Evolutionary conservation across 2,888 invertebrate species (phyloP), one percentile per base, ranked within the genome.

Genomic region (Platycheirus albimanus): DNA sequence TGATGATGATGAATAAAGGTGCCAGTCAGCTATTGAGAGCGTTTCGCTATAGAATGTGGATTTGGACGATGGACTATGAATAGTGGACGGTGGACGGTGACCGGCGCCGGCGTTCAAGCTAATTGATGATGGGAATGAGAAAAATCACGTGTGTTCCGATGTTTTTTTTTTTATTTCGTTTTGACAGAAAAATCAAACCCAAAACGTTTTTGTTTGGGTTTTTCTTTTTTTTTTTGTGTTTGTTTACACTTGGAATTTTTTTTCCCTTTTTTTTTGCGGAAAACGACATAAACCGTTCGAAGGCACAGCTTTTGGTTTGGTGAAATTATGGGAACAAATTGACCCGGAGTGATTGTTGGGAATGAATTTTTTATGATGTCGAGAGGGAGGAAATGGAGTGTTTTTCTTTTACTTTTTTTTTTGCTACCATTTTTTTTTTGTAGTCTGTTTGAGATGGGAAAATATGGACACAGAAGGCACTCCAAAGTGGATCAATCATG

Each of bases 401-500:
- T 1, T 13, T 10, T 30, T 19, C 45, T 36, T 43, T 70, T 43
- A 66, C 47, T 36, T 61, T 36, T 47, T 24, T 69, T 67, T 19
- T 24, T 30, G 38, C n/a, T n/a, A n/a, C n/a, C n/a, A n/a, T n/a
- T 51, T 47, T 38, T 36, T 8, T 54, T 49, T 7, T 33, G 20
- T 45, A 38, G 66, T 63, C 81, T 81, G 71, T 76, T 72, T 81
- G 77, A 66, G 77, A 77, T 76, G 61, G 76, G 52, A 72, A 81
- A 77, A 81, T 81, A 81, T 81, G 71, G 80, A 76, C 76, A 76
- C 66, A 71, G 66, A 81, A 71, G 76, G 71, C 71, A 77, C 66
- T 61, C 66, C 47, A 81, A 81, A 81, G 77, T 77, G 81, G 81
- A 81, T 81, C 81, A 81, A 76, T 81, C 81, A 81, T 72, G 77